These are phyloP conservation scores for Argyrosomus regius DNA, from an alignment of 2,797 vertebrate species.

Conservation along the genomic window DNA sequence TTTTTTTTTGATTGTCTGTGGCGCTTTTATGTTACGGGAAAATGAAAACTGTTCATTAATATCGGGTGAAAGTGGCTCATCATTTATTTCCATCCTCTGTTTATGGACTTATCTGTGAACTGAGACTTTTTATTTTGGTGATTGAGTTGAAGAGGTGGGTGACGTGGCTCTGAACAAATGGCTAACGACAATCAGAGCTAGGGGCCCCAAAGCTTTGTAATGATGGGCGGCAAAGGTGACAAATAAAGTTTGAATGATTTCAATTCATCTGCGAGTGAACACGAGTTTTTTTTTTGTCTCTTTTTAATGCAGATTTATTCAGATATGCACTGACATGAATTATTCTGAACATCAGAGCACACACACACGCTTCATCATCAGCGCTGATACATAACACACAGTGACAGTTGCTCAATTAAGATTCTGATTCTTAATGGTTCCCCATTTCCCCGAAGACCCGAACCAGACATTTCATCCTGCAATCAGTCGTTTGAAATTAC, in stretches of 20 bases:
- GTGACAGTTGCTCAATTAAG: slow-evolving; percentile 50
- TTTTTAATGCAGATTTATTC: slow-evolving; percentile 46
- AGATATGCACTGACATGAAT: slow-evolving; percentile 20
- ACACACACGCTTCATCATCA: slow-evolving; percentile 18
- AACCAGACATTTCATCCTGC: slow-evolving; percentile 57
- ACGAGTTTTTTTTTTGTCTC: slow-evolving; percentile 18
- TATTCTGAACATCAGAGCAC: slow-evolving; percentile 34
- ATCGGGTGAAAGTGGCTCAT: slow-evolving; percentile 17
- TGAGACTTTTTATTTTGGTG: slow-evolving; percentile 26
- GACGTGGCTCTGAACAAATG: slow-evolving; percentile 54
- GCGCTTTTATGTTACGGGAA: slow-evolving; percentile 29
- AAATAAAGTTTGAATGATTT: slow-evolving; percentile 79
- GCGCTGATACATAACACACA: slow-evolving; percentile 26
- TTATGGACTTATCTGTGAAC: slow-evolving; percentile 49
- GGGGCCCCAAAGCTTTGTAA: slow-evolving; percentile 71
- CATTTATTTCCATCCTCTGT: slow-evolving; percentile 29
- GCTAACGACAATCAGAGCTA: slow-evolving; percentile 78
- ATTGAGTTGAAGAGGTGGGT: slow-evolving; percentile 22
- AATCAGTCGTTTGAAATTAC: slow-evolving; percentile 63
- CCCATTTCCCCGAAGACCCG: slow-evolving; percentile 50
- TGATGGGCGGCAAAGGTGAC: slow-evolving; percentile 33
- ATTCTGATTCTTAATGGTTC: slow-evolving; percentile 51
- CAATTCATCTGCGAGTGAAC: slow-evolving; percentile 39
- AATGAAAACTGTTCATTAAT: slow-evolving; percentile 3
- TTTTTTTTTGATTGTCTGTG: slow-evolving; percentile 16